Percentiles rank a stretch among this genome's conserved stretches.
Evolutionary conservation across 2,797 vertebrate genomes (phyloP).

Genomic region (Pantherophis vulpinus): DNA sequence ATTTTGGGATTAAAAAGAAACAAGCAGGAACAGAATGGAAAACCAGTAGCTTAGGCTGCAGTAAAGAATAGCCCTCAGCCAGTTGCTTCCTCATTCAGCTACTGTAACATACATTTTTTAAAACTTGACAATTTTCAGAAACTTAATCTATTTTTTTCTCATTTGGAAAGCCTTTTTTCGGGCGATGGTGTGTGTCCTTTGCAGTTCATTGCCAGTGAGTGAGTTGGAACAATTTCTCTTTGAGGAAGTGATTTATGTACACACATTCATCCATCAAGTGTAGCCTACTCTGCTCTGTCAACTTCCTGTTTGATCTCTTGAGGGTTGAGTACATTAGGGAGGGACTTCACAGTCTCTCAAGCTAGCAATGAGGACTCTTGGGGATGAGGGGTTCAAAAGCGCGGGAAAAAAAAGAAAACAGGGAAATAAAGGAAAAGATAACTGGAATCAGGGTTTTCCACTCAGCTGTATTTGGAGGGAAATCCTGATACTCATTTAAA

Average conservation of each 20-base stretch:
- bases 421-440: neutral
- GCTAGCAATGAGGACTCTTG: slow-evolving; percentile 53
- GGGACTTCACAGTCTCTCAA: slow-evolving; percentile 46
- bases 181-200: slow-evolving; percentile 42
- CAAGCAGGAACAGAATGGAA: neutral
- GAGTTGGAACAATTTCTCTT: slow-evolving; percentile 66
- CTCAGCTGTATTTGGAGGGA: slow-evolving; percentile 8
- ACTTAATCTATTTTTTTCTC: slow-evolving; percentile 13
- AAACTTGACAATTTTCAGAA: slow-evolving; percentile 29
- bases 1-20: neutral
- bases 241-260: slow-evolving; percentile 66
- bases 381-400: neutral
- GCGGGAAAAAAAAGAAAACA: neutral
- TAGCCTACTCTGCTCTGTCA: slow-evolving; percentile 61
- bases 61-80: neutral
- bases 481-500: slow-evolving; percentile 37
- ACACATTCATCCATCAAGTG: slow-evolving; percentile 49
- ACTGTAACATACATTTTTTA: neutral
- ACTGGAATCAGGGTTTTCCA: slow-evolving; percentile 37
- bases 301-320: slow-evolving; percentile 67
- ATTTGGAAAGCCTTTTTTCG: neutral
- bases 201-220: slow-evolving; percentile 57
- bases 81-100: slow-evolving; percentile 23
- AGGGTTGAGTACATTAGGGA: slow-evolving; percentile 58
- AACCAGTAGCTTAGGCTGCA: neutral